These are phyloP conservation scores for Triops longicaudatus DNA, from an alignment of 1,140 invertebrate genomes.

Conservation along the genomic window DNA sequence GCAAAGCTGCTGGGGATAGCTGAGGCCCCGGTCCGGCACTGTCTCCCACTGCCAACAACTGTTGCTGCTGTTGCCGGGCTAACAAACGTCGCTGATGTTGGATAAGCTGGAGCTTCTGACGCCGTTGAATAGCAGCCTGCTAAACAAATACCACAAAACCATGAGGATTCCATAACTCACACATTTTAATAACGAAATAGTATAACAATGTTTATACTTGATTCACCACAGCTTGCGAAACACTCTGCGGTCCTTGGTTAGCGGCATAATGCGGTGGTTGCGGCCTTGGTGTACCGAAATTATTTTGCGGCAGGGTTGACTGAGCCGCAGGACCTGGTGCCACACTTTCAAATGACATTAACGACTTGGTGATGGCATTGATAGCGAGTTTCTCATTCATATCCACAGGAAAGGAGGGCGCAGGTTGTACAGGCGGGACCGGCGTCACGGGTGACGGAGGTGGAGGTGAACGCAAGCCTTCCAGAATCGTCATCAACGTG, in stretches of 20 bases:
- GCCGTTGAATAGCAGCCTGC: constrained; percentile 16
- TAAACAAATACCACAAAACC: not conserved
- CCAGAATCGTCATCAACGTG: constrained; percentile 28
- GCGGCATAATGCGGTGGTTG: constrained; percentile 31
- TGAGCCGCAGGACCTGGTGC: constrained; percentile 31
- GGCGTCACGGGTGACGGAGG: constrained; percentile 16
- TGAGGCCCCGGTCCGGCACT: constrained; percentile 46
- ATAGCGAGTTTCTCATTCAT: constrained; percentile 73
- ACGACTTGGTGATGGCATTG: constrained; percentile 75
- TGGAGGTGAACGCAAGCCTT: constrained; percentile 20
- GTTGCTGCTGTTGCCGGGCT: constrained; percentile 61
- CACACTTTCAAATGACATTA: constrained; percentile 73
- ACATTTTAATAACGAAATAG: not conserved
- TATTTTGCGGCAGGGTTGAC: constrained; percentile 22
- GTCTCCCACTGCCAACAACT: constrained; percentile 55
- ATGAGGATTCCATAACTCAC: not conserved
- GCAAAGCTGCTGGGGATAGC: constrained; percentile 48
- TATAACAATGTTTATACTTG: not conserved
- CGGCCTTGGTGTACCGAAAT: constrained; percentile 34
- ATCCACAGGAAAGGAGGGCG: constrained; percentile 33
- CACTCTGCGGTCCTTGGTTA: constrained; percentile 34
- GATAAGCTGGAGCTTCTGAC: constrained; percentile 40
- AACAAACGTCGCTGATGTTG: constrained; percentile 49
- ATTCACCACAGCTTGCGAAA: not conserved
- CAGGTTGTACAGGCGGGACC: not conserved